Percentiles rank a stretch among this genome's conserved stretches.
phyloP scores from a whole-genome alignment of 2,797 vertebrate species.

The Eptatretus atami region DNA sequence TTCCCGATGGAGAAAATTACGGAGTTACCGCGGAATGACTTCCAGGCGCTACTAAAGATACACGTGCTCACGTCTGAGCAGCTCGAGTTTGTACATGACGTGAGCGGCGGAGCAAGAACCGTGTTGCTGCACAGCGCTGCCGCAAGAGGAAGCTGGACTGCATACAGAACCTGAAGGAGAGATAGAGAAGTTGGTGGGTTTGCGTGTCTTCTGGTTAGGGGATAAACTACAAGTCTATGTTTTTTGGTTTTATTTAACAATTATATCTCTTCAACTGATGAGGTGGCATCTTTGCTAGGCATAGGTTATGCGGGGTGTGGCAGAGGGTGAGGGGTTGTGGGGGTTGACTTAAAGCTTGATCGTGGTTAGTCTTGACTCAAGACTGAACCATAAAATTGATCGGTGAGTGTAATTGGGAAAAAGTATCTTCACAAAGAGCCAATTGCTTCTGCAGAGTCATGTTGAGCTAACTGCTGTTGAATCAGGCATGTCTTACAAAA shows the following conservation, averaged over 20 bases:
- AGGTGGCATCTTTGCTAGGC: slow-evolving; percentile 17
- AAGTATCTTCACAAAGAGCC: too few species aligned
- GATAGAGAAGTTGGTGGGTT: slow-evolving; percentile 70
- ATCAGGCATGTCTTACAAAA: too few species aligned
- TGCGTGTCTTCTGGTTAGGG: slow-evolving; percentile 19
- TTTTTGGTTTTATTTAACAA: slow-evolving; percentile 21
- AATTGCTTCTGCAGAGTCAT: too few species aligned
- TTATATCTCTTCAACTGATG: slow-evolving; percentile 23
- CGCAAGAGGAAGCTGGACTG: slow-evolving; percentile 95
- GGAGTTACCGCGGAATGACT: slow-evolving; percentile 95
- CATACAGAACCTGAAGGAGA: slow-evolving; percentile 90
- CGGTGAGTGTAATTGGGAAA: too few species aligned
- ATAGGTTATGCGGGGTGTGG: slow-evolving; percentile 10
- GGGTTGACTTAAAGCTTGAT: too few species aligned
- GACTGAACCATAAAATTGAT: too few species aligned
- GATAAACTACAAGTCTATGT: slow-evolving; percentile 21
- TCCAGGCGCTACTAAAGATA: slow-evolving; percentile 99
- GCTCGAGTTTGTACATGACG: slow-evolving; percentile 87
- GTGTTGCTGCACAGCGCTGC: slow-evolving; percentile 82
- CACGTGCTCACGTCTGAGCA: slow-evolving; percentile 95
- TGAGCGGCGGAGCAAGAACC: slow-evolving; percentile 74
- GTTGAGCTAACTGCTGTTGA: too few species aligned
- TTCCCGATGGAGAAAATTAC: slow-evolving; percentile 99
- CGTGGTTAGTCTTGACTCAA: too few species aligned
- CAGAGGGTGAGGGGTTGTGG: too few species aligned